Conservation (phyloP, 2,797 vertebrate species). For the Phaenicophaeus curvirostris region DNA sequence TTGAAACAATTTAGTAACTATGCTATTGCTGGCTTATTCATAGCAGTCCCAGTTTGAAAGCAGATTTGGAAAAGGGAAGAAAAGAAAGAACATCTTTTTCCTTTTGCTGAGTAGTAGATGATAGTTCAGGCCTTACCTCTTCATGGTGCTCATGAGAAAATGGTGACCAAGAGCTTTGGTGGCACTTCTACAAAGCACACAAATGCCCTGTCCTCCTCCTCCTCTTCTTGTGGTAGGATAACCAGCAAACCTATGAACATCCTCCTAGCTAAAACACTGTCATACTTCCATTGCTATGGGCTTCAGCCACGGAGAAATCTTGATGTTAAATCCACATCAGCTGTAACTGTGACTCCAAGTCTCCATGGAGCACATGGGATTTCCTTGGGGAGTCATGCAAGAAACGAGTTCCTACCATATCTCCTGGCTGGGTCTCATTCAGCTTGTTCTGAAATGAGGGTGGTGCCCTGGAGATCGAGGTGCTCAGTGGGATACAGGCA, state of each 20-base stretch:
- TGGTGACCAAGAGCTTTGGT: background rate
- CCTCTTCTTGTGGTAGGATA: background rate
- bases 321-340: background rate
- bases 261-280: background rate
- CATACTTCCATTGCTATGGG: background rate
- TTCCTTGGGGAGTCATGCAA: background rate
- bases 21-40: accelerated
- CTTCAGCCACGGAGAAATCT: background rate
- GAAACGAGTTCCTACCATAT: accelerated
- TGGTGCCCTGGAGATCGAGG: background rate
- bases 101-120: background rate
- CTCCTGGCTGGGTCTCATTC: accelerated
- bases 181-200: background rate
- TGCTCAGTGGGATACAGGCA: background rate
- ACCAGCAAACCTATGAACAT: background rate
- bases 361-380: accelerated
- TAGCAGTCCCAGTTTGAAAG: background rate
- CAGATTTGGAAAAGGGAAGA: background rate
- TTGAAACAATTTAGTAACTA: background rate
- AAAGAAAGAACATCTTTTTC: background rate
- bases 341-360: background rate
- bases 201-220: background rate
- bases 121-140: background rate
- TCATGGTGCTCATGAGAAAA: background rate
- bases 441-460: background rate